A percentile compares a stretch with the other conserved stretches of the same genome.
Evolutionary conservation across 2,797 vertebrate genomes (phyloP).

Genomic region (Brachymystax lenok): DNA sequence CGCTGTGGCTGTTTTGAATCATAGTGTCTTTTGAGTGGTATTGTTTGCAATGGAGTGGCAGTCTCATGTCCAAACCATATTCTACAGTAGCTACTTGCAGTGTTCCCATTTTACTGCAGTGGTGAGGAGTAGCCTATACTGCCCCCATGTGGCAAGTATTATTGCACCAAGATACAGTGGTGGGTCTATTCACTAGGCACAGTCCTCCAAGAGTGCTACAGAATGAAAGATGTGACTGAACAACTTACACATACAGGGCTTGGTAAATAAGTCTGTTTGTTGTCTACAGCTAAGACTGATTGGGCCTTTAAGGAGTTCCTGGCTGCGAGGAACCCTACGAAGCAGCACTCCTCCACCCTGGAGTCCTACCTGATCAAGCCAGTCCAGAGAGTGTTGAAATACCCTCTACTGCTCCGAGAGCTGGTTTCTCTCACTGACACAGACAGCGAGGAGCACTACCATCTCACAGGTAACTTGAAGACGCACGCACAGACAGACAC

Average conservation of each 20-base stretch:
- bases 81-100: constrained; percentile 19
- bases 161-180: constrained; percentile 37
- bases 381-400: constrained; percentile 96
- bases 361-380: constrained; percentile 99
- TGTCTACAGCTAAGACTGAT: constrained; percentile 87
- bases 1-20: not conserved
- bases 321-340: constrained; percentile 90
- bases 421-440: constrained; percentile 92
- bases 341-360: constrained; percentile 96
- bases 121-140: constrained; percentile 46
- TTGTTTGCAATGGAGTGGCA: constrained; percentile 23
- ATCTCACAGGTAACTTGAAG: constrained; percentile 84
- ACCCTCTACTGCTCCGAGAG: constrained; percentile 92
- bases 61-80: constrained; percentile 15
- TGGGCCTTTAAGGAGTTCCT: constrained; percentile 92
- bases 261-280: not conserved
- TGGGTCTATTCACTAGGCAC: not conserved
- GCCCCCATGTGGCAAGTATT: constrained; percentile 68
- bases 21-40: too few relatives aligned
- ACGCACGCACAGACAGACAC: constrained; percentile 25
- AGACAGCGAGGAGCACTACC: constrained; percentile 96
- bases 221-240: not conserved
- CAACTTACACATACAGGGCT: not conserved
- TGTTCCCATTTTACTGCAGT: constrained; percentile 30
- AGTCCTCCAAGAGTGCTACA: not conserved